Conservation (phyloP, 1,140 invertebrate genomes). For the Philaenus spumarius region DNA sequence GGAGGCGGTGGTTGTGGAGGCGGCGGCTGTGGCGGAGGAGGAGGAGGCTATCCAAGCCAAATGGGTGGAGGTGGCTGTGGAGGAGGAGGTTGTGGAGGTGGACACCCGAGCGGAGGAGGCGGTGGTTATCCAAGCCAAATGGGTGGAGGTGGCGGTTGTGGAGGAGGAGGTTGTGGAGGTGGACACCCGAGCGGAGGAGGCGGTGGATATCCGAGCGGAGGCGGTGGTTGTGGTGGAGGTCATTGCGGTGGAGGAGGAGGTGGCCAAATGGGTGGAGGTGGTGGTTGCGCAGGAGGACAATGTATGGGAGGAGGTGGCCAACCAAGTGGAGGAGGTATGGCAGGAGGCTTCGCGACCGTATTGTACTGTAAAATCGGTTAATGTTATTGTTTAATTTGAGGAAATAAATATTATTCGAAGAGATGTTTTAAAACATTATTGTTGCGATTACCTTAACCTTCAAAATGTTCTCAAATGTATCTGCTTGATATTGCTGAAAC, state of each 20-base stretch:
- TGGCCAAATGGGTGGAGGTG: background rate
- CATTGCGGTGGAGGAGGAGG: background rate
- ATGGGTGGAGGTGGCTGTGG: background rate
- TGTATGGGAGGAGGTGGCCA: no score
- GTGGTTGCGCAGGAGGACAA: background rate
- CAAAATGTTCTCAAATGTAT: no score
- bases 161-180: conserved; percentile 9
- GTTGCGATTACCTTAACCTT: no score
- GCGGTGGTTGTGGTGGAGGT: background rate
- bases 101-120: background rate
- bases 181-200: no score
- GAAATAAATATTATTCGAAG: no score
- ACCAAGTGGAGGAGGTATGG: no score
- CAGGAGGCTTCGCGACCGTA: no score
- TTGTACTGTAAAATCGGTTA: no score
- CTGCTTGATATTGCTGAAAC: no score
- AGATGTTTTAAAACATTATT: no score
- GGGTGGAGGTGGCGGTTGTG: conserved; percentile 1
- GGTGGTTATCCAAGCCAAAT: background rate
- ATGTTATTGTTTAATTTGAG: no score
- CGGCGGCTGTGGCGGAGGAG: background rate
- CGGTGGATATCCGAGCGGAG: background rate
- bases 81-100: background rate
- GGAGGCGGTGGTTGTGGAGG: conserved; percentile 1
- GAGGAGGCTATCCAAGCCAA: background rate